Base-by-base conservation (phyloP, 2,113 vertebrate species). In the Mus spicilegus region DNA sequence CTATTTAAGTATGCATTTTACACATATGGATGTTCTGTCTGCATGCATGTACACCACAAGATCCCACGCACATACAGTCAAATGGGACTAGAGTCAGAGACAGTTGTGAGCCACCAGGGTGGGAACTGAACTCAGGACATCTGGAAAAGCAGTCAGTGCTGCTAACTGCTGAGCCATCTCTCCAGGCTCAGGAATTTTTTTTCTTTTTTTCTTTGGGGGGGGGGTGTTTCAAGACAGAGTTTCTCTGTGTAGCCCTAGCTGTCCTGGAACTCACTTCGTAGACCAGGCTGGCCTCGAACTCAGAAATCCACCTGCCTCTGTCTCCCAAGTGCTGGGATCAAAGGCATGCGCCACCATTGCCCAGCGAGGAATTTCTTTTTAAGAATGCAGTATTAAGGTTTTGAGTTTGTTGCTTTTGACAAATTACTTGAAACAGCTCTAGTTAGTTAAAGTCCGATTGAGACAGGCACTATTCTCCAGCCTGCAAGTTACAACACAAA, bases 391-490 rank as follows among this genome's bases (percentile, higher is more conserved):
- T 85, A 75, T 54, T 70, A 80, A 72, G 4, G 30, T 76, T 90
- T 72, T 39, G 67, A 69, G 22, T 28, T 80, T 56, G 56, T 72
- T 36, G 20, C 6, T 67, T 96, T 88, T 95, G 26, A 96, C 26
- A 76, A 95, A n/a, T 28, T 65, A 42, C 46, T 78, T 46, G 39
- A 87, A 84, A 72, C 39, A 84, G 88, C 93, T 93, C 61, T 93
- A 63, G 51, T 39, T 54, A 54, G 54, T 42, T 86, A 77, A 67
- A 42, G 82, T 22, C 78, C 63, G 1, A 3, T 80, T 65, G 1
- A 93, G 39, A 86, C n/a, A 88, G 69, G 94, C 33, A 86, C 61
- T 90, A 86, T 17, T 85, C 24, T 81, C 22, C 76, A 5, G 39
- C 82, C 49, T 90, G 70, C 39, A 92, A 95, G n/a, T 93, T 30